A percentile compares a stretch with the other conserved stretches of the same genome.
Evolutionary conservation across 2,888 invertebrate species (phyloP).

Genomic region (Ashinkailepas kermadecensis): DNA sequence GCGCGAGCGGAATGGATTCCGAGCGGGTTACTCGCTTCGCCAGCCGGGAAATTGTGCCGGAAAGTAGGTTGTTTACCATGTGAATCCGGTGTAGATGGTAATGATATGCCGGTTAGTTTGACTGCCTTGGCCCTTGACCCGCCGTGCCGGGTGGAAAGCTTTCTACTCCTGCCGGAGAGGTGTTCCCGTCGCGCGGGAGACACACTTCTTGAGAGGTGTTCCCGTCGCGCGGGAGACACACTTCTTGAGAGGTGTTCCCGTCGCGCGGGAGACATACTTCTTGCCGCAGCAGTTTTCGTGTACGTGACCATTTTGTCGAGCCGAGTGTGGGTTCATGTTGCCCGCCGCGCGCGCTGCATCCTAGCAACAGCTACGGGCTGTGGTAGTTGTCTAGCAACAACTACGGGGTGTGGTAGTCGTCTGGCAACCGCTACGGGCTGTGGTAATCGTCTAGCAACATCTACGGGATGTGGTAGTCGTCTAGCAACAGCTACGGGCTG

Average conservation of each 20-base stretch:
- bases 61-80: conserved; percentile 11
- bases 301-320: too few species aligned
- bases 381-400: too few species aligned
- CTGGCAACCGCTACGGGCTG: too few species aligned
- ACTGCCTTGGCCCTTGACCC: neutral
- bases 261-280: neutral
- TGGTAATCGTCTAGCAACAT: too few species aligned
- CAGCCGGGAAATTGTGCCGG: neutral
- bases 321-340: too few species aligned
- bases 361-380: too few species aligned
- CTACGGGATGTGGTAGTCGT: too few species aligned
- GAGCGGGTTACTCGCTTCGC: too few species aligned
- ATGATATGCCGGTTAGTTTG: conserved; percentile 2
- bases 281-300: neutral
- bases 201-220: neutral
- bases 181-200: neutral
- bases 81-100: conserved; percentile 20
- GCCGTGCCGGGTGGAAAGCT: neutral
- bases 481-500: too few species aligned
- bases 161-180: neutral
- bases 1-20: too few species aligned
- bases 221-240: neutral
- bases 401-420: too few species aligned
- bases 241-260: neutral
- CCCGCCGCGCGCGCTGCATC: too few species aligned